Evolutionary conservation across 2,113 vertebrate genomes (phyloP), one percentile per base, ranked within the genome.

Genomic region (Bungarus multicinctus): DNA sequence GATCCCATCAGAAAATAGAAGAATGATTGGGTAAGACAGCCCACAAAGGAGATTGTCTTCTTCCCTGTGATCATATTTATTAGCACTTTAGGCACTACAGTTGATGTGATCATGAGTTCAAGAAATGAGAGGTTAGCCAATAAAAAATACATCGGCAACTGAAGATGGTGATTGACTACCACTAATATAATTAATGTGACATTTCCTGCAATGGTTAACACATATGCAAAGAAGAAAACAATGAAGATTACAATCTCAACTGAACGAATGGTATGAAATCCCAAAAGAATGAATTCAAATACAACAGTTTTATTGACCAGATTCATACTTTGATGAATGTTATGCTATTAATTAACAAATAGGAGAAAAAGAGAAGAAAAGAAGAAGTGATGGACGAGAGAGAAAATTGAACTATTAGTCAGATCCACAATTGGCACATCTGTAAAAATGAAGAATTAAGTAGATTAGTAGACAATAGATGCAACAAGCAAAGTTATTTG

Each of bases 111-210:
- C 43, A 93, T 92, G 69, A 95, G 57, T 34, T 95, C 95, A 47
- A 94, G 30, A 47, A 94, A 55, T 45, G 91, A 91, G 45, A 95
- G 87, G 52, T 95, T 92, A 89, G 58, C 52, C 47, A 93, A 54
- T 81, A 95, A 95, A 57, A 94, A 89, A 88, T 95, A 95, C 95
- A 94, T 94, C 20, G 92, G 91, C 11, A 47, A 95, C 12, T 92
- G 93, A 14, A 93, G 87, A 43, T 0, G 1, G 11, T 27, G 60
- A 86, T 85, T 90, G 22, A 92, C 14, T 12, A 74, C 18, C 45
- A 91, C 93, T 43, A 95, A 34, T 43, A 9, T 8, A 64, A 95
- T 88, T 58, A 96, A 60, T 22, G 90, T 89, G 58, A 93, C 11
- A 45, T 95, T 95, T 91, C 94, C 92, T 30, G 91, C 4, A 22